Evolutionary conservation across 2,113 vertebrate species (phyloP).

Genomic region (Pomatorhinus ruficollis): DNA sequence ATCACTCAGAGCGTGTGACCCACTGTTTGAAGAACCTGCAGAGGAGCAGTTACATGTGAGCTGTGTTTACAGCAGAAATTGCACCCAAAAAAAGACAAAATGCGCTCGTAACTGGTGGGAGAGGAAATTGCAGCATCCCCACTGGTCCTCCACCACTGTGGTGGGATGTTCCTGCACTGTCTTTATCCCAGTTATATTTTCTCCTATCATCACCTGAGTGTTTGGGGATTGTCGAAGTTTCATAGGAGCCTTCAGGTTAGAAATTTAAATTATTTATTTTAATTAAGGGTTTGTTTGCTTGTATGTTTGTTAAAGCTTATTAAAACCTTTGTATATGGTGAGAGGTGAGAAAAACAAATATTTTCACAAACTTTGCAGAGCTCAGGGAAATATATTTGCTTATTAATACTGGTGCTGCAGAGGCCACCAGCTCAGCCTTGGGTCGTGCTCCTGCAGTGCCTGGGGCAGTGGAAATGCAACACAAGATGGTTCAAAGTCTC

Average conservation of each 20-base stretch:
- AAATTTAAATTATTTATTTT: background rate
- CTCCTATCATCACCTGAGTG: background rate
- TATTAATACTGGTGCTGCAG: background rate
- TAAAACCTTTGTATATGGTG: background rate
- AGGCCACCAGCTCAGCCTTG: background rate
- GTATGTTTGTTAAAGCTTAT: constrained; percentile 19
- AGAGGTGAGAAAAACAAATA: background rate
- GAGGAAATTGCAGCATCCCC: background rate
- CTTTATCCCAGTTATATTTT: background rate
- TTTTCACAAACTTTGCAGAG: background rate
- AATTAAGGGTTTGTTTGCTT: constrained; percentile 36
- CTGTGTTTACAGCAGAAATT: background rate
- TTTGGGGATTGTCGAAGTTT: background rate
- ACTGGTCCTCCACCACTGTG: background rate
- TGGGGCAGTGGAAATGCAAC: background rate
- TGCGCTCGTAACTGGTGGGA: background rate
- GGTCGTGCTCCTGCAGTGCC: background rate
- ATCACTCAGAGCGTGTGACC: background rate
- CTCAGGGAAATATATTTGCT: background rate
- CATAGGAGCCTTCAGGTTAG: background rate
- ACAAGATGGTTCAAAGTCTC: background rate
- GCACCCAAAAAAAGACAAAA: background rate
- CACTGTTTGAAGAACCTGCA: background rate
- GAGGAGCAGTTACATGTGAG: background rate
- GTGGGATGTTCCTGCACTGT: background rate